Evolutionary conservation across 2,113 vertebrate species (phyloP).

Genomic region (Dissostichus mawsoni): DNA sequence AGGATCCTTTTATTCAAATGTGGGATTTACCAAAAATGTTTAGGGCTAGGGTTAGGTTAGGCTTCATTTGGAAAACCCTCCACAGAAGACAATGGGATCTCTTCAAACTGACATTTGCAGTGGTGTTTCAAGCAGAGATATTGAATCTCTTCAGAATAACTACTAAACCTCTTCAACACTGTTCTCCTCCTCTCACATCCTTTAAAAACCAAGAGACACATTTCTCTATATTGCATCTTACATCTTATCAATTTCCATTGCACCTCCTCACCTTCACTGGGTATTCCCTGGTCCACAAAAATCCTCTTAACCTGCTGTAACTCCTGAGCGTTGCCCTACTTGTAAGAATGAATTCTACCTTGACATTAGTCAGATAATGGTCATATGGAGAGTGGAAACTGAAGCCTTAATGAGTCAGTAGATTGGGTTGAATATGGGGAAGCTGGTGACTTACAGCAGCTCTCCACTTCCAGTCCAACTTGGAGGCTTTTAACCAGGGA

Average conservation of each 20-base stretch:
- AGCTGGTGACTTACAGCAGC: background rate
- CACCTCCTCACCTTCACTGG: background rate
- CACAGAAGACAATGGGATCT: too few species aligned
- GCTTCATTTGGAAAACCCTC: too few species aligned
- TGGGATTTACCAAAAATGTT: too few species aligned
- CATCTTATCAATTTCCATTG: background rate
- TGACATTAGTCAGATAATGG: background rate
- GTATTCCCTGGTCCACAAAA: background rate
- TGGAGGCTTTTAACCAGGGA: conserved; percentile 5
- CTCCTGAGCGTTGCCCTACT: background rate
- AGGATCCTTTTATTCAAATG: too few species aligned
- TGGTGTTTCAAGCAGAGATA: background rate
- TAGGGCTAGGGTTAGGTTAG: too few species aligned
- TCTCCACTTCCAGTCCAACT: background rate
- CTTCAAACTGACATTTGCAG: too few species aligned
- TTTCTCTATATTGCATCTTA: background rate
- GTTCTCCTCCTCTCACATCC: background rate
- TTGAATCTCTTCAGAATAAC: background rate
- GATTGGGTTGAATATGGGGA: conserved; percentile 7
- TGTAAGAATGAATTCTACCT: too few species aligned
- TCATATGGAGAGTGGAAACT: background rate
- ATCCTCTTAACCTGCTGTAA: background rate
- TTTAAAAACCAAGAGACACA: background rate
- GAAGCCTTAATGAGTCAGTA: background rate
- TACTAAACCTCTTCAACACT: background rate